Evolutionary conservation across 2,797 vertebrate genomes (phyloP), one percentile per base, ranked within the genome.

Genomic region (Podarcis lilfordi): DNA sequence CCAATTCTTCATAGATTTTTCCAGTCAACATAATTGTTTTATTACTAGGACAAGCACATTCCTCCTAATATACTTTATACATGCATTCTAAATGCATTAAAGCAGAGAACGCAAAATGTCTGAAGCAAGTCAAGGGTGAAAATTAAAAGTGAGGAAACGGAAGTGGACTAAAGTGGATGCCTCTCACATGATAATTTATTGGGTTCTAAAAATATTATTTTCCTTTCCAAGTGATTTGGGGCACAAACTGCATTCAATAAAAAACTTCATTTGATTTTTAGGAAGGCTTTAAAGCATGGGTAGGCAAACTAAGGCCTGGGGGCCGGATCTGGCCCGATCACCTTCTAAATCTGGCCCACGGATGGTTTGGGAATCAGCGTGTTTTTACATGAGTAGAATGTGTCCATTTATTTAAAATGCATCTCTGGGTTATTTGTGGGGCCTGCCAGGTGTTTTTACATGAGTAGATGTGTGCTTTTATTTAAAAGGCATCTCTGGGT

Each of bases 1-100:
- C 85, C 86, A 93, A 94, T 95, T 95, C 84, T 91, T 93, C 27
- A 89, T 86, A 94, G 92, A 95, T 87, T 94, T 93, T 94, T 92
- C 72, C 87, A 91, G 85, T 91, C 80, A 95, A 92, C n/a, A 72
- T 92, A 93, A 95, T 55, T 89, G 82, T 86, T 95, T 91, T 91
- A 91, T 89, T 95, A 90, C 61, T 89, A 89, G 37, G 85, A 95
- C 76, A 94, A 93, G 76, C 50, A 37, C 27, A 92, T 84, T 27
- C 82, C 11, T 92, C 92, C 45, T 89, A 91, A 86, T 74, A 82
- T 40, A 27, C 72, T 92, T 84, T 78, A 83, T 84, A 84, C 0
- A 29, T 40, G 50, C 95, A 84, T 91, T 93, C 85, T 84, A 82
- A 79, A 93, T 91, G 4, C 66, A 91, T 43, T n/a, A 74, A 89